Conservation (phyloP, 2,113 vertebrate genomes). For the Halcyon senegalensis region DNA sequence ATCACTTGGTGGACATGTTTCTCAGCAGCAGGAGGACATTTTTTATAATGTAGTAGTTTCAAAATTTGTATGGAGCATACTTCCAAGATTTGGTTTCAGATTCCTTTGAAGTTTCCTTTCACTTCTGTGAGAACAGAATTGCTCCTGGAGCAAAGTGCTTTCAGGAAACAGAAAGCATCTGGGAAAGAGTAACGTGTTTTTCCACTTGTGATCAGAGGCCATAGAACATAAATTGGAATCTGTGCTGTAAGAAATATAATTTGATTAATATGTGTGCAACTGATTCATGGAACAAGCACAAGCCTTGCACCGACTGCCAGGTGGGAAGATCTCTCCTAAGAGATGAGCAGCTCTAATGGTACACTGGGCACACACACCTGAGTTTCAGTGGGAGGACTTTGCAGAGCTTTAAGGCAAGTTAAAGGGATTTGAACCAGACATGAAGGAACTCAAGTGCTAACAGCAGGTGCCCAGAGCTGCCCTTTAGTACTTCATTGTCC, state of each 20-base stretch:
- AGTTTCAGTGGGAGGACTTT: not conserved
- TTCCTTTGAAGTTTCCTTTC: not conserved
- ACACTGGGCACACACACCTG: not conserved
- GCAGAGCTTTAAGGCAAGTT: not conserved
- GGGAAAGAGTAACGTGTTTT: not conserved
- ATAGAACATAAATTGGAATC: not conserved
- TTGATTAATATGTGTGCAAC: not conserved
- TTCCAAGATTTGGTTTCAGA: not conserved
- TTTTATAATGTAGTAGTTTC: not conserved
- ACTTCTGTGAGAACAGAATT: not conserved
- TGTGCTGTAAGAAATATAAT: not conserved
- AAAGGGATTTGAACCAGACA: not conserved
- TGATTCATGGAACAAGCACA: not conserved
- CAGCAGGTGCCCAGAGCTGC: rapidly evolving
- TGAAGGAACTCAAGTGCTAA: not conserved
- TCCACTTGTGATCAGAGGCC: not conserved
- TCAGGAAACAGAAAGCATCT: not conserved
- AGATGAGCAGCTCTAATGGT: rapidly evolving
- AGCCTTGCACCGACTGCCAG: not conserved
- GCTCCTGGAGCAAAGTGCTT: not conserved
- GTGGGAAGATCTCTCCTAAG: not conserved
- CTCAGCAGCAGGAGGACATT: not conserved
- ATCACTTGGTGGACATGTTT: rapidly evolving
- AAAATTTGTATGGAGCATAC: rapidly evolving
- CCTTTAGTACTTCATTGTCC: not conserved